A percentile compares a stretch with the other conserved stretches of the same genome.
Conservation (phyloP, 2,888 invertebrate species). For the Leptopilina drosophilae region DNA sequence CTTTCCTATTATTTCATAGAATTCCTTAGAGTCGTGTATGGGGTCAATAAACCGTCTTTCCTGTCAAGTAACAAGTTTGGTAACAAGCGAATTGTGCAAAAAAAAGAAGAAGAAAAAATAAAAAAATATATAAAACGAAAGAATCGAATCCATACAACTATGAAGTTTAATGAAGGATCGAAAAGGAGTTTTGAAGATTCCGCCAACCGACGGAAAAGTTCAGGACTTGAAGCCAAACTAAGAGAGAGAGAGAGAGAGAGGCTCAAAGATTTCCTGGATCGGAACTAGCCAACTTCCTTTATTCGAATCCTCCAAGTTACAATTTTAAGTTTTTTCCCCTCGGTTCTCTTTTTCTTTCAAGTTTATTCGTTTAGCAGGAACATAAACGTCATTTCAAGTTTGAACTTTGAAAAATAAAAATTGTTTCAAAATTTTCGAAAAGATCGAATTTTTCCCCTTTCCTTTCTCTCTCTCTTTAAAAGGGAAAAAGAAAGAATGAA, state of each 20-base stretch:
- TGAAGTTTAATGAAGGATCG: conserved; percentile 29
- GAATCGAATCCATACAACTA: background rate
- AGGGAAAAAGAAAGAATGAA: no score
- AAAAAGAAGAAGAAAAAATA: background rate
- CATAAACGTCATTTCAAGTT: background rate
- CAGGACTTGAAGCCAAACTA: conserved; percentile 25
- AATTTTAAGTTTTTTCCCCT: background rate
- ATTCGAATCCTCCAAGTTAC: conserved; percentile 11
- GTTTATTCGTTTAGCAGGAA: conserved; percentile 8
- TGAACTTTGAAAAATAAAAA: no score
- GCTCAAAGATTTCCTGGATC: conserved; percentile 18
- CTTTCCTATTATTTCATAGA: background rate
- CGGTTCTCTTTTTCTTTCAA: background rate
- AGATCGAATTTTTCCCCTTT: no score
- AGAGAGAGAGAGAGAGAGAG: background rate
- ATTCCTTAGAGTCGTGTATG: background rate
- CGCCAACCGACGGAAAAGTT: conserved; percentile 25
- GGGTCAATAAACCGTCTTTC: conserved; percentile 1
- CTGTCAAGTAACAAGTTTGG: background rate
- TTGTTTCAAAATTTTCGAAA: no score
- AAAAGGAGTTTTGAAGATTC: conserved; percentile 24
- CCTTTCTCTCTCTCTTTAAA: no score
- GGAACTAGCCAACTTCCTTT: conserved; percentile 23
- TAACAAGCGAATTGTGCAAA: conserved; percentile 8
- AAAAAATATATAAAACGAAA: no score